Evolutionary conservation across 2,888 invertebrate species (phyloP).

Genomic region (Diarsia mendica): DNA sequence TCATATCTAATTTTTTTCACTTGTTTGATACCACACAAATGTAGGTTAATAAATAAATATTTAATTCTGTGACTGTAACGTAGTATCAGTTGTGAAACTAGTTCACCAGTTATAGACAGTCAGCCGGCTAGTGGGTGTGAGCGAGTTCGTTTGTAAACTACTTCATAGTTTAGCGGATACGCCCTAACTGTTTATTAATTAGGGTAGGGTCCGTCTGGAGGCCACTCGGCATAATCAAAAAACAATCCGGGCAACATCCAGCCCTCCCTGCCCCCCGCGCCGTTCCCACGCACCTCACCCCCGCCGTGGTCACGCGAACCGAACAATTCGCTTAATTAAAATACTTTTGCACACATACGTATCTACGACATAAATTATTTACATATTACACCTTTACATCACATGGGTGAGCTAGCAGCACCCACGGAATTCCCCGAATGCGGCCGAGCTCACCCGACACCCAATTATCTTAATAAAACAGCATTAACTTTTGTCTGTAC

Average conservation of each 20-base stretch:
- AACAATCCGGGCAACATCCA: conserved; percentile 67
- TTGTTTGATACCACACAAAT: not conserved
- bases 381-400: conserved; percentile 51
- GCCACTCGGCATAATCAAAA: conserved; percentile 70
- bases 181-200: conserved; percentile 72
- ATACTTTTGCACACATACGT: conserved; percentile 59
- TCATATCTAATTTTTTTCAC: not conserved
- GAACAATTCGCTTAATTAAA: conserved; percentile 67
- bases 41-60: not conserved
- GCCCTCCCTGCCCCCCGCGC: not conserved
- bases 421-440: not conserved
- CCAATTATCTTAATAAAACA: conserved; percentile 46
- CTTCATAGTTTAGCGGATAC: conserved; percentile 54
- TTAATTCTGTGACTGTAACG: not conserved
- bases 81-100: conserved; percentile 3
- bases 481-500: conserved; percentile 33
- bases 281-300: conserved; percentile 33
- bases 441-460: conserved; percentile 7
- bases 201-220: conserved; percentile 70
- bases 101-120: not conserved
- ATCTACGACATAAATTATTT: conserved; percentile 45
- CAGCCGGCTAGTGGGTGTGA: not conserved
- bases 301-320: conserved; percentile 59
- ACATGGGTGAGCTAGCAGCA: conserved; percentile 15
- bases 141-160: conserved; percentile 40